phyloP scores from a whole-genome alignment of 1,140 invertebrate genomes.

The Drosophila nigromelanica region DNA sequence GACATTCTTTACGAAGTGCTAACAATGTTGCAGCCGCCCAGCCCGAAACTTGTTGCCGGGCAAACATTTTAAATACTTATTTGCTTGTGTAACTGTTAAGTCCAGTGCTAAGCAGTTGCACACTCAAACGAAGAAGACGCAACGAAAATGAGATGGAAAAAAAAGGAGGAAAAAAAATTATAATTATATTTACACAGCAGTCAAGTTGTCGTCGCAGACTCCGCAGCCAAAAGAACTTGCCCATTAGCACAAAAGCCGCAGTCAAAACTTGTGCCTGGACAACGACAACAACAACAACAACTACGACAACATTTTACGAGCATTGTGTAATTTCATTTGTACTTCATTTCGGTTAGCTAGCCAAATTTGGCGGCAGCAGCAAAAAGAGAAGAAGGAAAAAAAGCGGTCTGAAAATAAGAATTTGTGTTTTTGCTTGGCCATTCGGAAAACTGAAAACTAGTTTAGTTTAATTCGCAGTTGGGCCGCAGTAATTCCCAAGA shows the following conservation, averaged over 20 bases:
- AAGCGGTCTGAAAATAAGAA: conserved; percentile 22
- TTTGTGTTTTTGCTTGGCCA: conserved; percentile 29
- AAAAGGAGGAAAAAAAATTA: conserved; percentile 25
- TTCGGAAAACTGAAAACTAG: conserved; percentile 63
- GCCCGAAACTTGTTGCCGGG: conserved; percentile 50
- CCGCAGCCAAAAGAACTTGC: conserved; percentile 23
- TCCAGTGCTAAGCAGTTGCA: conserved; percentile 22
- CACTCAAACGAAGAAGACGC: conserved; percentile 11
- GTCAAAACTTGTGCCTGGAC: conserved; percentile 32
- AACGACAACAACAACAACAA: conserved; percentile 1
- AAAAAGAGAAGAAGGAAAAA: conserved; percentile 5
- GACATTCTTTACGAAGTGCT: conserved; percentile 12
- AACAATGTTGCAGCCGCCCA: conserved; percentile 13
- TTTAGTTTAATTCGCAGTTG: conserved; percentile 63
- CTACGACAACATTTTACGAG: conserved; percentile 21
- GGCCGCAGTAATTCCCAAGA: conserved; percentile 46
- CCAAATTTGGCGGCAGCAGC: conserved; percentile 25
- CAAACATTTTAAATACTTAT: conserved; percentile 20
- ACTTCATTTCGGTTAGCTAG: conserved; percentile 34
- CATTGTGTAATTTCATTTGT: conserved; percentile 53
- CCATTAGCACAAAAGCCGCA: conserved; percentile 39
- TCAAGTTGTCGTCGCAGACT: conserved; percentile 30
- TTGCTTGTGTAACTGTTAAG: conserved; percentile 50
- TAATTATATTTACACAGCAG: conserved; percentile 48
- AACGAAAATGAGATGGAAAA: neutral